phyloP scores from a whole-genome alignment of 2,797 vertebrate species.

The Acanthopagrus latus region DNA sequence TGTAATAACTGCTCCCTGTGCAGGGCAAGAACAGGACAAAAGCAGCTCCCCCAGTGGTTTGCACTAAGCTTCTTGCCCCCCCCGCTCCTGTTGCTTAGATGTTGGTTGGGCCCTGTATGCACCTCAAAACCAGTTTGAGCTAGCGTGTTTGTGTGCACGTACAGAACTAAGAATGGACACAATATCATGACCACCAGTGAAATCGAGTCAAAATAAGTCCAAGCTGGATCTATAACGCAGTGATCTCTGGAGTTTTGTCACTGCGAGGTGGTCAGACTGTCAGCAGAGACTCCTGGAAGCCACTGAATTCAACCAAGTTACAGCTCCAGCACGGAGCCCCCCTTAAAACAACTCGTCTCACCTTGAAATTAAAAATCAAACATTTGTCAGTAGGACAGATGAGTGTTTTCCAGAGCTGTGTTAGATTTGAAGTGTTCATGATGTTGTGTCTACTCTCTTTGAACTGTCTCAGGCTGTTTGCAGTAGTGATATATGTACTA shows the following conservation, averaged over 20 bases:
- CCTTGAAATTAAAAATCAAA: not conserved
- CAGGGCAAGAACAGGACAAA: not conserved
- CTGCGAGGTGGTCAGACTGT: not conserved
- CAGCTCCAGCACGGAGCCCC: not conserved
- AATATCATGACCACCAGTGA: not conserved
- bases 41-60: not conserved
- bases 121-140: not conserved
- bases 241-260: not conserved
- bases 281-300: not conserved
- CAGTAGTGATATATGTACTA: conserved; percentile 7
- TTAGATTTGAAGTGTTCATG: not conserved
- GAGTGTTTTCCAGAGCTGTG: not conserved
- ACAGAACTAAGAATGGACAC: not conserved
- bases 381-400: not conserved
- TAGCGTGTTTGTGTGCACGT: not conserved
- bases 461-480: conserved; percentile 10
- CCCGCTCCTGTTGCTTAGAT: not conserved
- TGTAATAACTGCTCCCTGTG: not conserved
- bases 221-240: not conserved
- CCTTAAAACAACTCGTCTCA: not conserved
- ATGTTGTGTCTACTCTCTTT: not conserved
- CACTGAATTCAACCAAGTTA: not conserved
- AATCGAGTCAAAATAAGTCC: not conserved
- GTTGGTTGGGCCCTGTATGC: conserved; percentile 12
- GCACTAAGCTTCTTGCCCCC: not conserved